Evolutionary conservation across 2,797 vertebrate genomes (phyloP).

Genomic region (Rhabdomys pumilio): DNA sequence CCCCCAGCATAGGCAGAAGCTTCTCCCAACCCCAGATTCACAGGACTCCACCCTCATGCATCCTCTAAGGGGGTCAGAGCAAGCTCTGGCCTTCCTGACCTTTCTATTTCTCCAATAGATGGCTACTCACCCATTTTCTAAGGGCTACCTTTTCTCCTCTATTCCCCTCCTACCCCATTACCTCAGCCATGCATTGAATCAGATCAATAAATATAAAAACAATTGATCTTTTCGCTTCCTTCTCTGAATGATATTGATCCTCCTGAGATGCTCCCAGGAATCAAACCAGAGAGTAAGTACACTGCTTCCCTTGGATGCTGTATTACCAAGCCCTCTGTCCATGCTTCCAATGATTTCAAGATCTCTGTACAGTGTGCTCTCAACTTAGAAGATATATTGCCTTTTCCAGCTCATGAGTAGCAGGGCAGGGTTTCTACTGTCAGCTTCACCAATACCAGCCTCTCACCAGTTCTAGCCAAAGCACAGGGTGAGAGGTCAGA

Average conservation of each 20-base stretch:
- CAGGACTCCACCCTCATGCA: fast-evolving
- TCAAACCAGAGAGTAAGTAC: constrained; percentile 48
- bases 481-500: background rate
- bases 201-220: constrained; percentile 78
- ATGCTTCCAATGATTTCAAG: constrained; percentile 69
- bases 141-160: background rate
- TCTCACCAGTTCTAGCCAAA: background rate
- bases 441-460: background rate
- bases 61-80: background rate
- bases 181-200: constrained; percentile 47
- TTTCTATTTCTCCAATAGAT: background rate
- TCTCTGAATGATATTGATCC: constrained; percentile 53
- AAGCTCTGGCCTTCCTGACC: background rate
- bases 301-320: background rate
- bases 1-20: background rate
- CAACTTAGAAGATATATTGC: constrained; percentile 67
- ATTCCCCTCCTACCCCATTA: constrained; percentile 62
- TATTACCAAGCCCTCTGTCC: background rate
- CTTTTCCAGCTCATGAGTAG: background rate
- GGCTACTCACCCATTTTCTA: background rate
- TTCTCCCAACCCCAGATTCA: background rate
- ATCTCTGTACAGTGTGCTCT: constrained; percentile 55
- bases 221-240: constrained; percentile 66
- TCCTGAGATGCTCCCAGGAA: constrained; percentile 52
- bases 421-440: background rate